Base-by-base conservation (phyloP, 2,797 vertebrate species). In the Menidia menidia region DNA sequence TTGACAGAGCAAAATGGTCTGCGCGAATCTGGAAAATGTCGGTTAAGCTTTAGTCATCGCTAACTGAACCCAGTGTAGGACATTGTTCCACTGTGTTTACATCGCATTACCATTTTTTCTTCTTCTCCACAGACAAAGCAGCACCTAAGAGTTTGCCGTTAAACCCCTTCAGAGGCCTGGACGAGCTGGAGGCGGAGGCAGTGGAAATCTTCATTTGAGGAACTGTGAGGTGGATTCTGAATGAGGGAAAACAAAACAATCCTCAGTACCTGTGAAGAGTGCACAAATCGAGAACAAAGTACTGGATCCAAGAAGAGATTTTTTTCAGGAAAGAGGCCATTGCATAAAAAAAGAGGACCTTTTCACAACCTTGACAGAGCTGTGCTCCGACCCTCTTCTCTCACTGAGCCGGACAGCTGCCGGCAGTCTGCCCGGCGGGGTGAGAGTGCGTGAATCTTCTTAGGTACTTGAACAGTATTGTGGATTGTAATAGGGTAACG, bases 141-240 rank as follows among this genome's bases (percentile, higher is more conserved):
- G 87, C 73, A 11, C 75, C 88, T 61, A 89, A 86, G 74, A 82
- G 84, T 78, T 65, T 84, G 68, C 81, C 84, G 33, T 70, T 74
- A 58, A 91, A 92, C 77, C 84, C 87, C 19, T 92, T 93, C 70
- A 82, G 81, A 75, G 92, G 91, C 43, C 75, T 93, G 81, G 92
- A 94, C 54, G 90, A 88, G 54, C 71, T 94, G 81, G 90, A 93
- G 50, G 81, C 89, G 0, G 94, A 94, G 41, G 92, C 93, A 2
- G 93, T 94, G 81, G 95, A 95, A 82, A 94, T 95, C 84, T 95
- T 95, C 84, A 95, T 95, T 87, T 95, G 89, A 92, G 69, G 50
- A 78, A 78, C 52, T n/a, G 14, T 66, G 41, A 45, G 60, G 48
- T 62, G 61, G 68, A 81, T 48, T 68, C 63, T 68, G 71, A 81